phyloP scores from a whole-genome alignment of 1,140 invertebrate genomes.

The Drosophila pseudoananassae region DNA sequence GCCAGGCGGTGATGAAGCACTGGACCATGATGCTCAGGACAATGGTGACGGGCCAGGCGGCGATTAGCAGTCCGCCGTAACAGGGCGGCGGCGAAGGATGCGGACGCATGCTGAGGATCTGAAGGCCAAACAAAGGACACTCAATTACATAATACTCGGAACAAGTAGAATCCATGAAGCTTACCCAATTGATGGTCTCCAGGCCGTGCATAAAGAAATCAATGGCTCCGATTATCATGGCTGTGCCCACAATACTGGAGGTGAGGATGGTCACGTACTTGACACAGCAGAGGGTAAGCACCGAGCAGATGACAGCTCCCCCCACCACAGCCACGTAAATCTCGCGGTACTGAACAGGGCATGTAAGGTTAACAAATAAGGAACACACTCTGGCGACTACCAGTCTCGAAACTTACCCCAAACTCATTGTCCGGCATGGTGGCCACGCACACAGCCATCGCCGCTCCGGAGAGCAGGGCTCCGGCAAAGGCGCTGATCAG shows the following conservation, averaged over 20 bases:
- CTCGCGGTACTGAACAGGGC: conserved; percentile 66
- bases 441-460: conserved; percentile 81
- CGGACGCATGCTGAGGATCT: conserved; percentile 81
- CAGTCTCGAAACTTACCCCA: conserved; percentile 65
- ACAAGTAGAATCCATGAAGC: neutral
- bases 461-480: conserved; percentile 74
- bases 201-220: conserved; percentile 82
- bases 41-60: conserved; percentile 77
- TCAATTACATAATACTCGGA: too few relatives aligned
- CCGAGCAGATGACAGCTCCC: conserved; percentile 81
- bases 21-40: conserved; percentile 83
- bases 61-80: conserved; percentile 78
- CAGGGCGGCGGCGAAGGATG: conserved; percentile 81
- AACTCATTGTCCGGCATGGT: conserved; percentile 84
- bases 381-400: neutral
- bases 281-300: conserved; percentile 78
- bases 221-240: conserved; percentile 81
- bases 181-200: conserved; percentile 80
- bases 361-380: neutral
- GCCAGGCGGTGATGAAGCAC: conserved; percentile 83
- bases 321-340: conserved; percentile 80
- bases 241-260: conserved; percentile 81
- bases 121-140: neutral
- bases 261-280: conserved; percentile 83
- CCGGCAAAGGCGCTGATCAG: conserved; percentile 82